Evolutionary conservation across 2,888 invertebrate genomes (phyloP), one percentile per base, ranked within the genome.

Genomic region (Drosophila sordidapex): DNA sequence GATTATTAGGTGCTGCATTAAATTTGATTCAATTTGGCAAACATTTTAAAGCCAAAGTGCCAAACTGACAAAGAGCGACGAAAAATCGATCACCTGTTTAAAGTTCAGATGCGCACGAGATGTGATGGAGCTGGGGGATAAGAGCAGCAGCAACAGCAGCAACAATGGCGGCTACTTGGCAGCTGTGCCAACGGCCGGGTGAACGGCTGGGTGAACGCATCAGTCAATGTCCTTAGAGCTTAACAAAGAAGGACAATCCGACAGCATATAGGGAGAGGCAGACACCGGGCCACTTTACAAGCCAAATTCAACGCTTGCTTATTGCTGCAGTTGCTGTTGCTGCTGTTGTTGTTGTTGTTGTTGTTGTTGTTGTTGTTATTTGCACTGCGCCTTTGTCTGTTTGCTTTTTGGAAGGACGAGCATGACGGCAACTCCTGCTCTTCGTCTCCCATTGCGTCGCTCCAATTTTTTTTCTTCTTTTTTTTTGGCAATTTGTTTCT

Each of bases 201-300:
- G 67, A 85, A 62, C 60, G 83, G 78, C 82, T 84, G 78, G 78
- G 81, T 81, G 67, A 86, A 87, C 87, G 88, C 89, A 90, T 90
- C 90, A 89, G 90, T 90, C 90, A 90, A 89, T 82, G 90, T 90
- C 91, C 91, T 90, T 78, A 83, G 65, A 70, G 74, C 74, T 77
- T 72, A 89, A 86, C 89, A 91, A 90, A 90, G 89, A 74, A 85
- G 74, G 83, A 86, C 80, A 79, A 69, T 75, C 69, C 74, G 63
- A 72, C 56, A 48, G 59, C 65, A 68, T 57, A 64, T 56, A 25
- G 66, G 53, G 51, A 49, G 43, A 51, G 74, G 40, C 72, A 70
- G 78, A 68, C 64, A 78, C 53, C 76, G 74, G 79, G 84, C 77
- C 84, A 89, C 85, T 86, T 86, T 88, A 79, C 81, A 81, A 80